Evolutionary conservation across 2,113 vertebrate genomes (phyloP).

Genomic region (Meleagris gallopavo): DNA sequence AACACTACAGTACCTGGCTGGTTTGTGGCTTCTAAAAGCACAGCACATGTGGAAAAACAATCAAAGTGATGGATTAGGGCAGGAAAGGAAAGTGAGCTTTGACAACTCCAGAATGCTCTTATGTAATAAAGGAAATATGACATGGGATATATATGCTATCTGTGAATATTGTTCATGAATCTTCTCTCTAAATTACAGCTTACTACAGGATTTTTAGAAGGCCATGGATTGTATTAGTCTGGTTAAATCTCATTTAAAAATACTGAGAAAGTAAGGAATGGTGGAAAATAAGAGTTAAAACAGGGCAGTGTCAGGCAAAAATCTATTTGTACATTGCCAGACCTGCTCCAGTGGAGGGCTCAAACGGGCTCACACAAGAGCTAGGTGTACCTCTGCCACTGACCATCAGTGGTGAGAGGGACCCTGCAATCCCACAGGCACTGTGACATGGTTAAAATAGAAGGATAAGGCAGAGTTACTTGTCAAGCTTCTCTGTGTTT

Average conservation of each 20-base stretch:
- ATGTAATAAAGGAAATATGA: slow-evolving; percentile 55
- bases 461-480: slow-evolving; percentile 81
- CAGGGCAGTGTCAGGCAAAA: not conserved
- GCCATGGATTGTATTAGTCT: not conserved
- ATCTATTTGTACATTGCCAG: not conserved
- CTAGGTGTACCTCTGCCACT: not conserved
- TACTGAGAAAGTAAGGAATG: not conserved
- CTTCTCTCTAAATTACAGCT: slow-evolving; percentile 34
- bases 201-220: not conserved
- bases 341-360: not conserved
- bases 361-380: not conserved
- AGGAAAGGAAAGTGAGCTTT: slow-evolving; percentile 68
- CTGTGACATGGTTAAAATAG: not conserved
- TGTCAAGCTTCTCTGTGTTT: slow-evolving; percentile 97
- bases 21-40: slow-evolving; percentile 91
- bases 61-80: slow-evolving; percentile 80
- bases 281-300: not conserved
- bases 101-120: slow-evolving; percentile 69
- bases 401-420: not conserved
- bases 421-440: not conserved
- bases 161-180: slow-evolving; percentile 8
- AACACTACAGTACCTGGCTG: slow-evolving; percentile 88
- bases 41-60: slow-evolving; percentile 83
- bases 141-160: slow-evolving; percentile 38
- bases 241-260: slow-evolving; percentile 21